These are phyloP conservation scores for Pterocles burchelli DNA, from an alignment of 2,113 vertebrate species.

Conservation along the genomic window DNA sequence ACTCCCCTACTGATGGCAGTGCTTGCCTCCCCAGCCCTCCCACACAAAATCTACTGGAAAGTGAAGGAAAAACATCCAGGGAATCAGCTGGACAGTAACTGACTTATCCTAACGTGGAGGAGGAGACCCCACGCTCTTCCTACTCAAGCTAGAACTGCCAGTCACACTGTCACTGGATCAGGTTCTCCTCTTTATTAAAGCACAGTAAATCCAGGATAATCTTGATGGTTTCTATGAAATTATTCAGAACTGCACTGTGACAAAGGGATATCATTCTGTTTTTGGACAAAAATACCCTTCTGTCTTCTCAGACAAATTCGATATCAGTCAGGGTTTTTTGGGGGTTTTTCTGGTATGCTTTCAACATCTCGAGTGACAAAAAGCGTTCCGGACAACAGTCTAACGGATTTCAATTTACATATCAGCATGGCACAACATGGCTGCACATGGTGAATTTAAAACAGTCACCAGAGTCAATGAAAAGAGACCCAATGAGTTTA, in stretches of 20 bases:
- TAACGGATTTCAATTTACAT: neutral
- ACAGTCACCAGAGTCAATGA: neutral
- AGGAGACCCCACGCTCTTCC: neutral
- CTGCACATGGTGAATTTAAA: neutral
- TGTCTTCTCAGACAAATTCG: neutral
- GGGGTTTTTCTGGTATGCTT: neutral
- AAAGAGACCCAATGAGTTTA: neutral
- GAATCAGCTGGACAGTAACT: neutral
- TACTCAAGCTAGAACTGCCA: neutral
- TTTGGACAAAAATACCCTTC: neutral
- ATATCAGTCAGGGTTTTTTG: neutral
- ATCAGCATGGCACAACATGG: neutral
- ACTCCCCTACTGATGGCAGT: neutral
- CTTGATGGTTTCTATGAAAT: neutral
- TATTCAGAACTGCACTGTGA: neutral
- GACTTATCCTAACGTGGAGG: neutral
- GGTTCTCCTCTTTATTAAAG: neutral
- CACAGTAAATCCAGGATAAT: constrained; percentile 5
- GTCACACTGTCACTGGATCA: neutral
- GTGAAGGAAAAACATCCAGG: neutral
- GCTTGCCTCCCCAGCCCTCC: constrained; percentile 11
- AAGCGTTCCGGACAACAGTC: neutral
- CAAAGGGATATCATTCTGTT: neutral
- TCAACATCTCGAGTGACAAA: neutral
- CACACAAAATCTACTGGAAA: neutral